phyloP scores from a whole-genome alignment of 1,140 invertebrate species.

The Drosophila nebulosa region DNA sequence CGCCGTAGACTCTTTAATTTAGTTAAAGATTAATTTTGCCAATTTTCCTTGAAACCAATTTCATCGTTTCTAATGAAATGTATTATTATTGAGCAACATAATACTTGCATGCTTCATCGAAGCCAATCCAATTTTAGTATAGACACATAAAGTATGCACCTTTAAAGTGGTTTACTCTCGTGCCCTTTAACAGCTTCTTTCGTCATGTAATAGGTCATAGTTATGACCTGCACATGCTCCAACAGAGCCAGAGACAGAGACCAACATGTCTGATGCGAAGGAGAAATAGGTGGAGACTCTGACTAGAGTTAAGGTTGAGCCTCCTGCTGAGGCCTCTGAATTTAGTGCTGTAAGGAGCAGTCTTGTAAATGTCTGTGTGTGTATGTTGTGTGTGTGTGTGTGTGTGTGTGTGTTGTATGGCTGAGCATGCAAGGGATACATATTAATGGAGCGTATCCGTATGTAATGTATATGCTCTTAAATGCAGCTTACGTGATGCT shows the following conservation, averaged over 20 bases:
- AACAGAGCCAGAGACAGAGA: constrained; percentile 1
- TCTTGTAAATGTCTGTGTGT: constrained; percentile 51
- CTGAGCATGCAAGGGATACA: constrained; percentile 68
- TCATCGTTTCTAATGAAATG: not conserved
- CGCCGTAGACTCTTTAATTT: too few species aligned
- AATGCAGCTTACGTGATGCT: constrained; percentile 73
- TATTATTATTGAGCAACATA: not conserved
- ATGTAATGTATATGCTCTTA: constrained; percentile 76
- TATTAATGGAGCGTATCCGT: constrained; percentile 77
- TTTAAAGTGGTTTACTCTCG: not conserved
- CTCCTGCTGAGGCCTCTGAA: constrained; percentile 28
- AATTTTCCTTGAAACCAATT: not conserved
- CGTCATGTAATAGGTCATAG: constrained; percentile 64
- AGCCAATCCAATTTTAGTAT: not conserved
- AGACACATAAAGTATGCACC: not conserved
- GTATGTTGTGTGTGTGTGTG: constrained; percentile 42
- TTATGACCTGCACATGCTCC: constrained; percentile 49
- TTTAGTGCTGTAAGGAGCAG: constrained; percentile 39
- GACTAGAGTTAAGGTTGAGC: not conserved
- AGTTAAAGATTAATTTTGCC: too few species aligned
- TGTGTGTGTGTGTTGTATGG: constrained; percentile 58
- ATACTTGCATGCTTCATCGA: not conserved
- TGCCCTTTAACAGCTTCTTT: constrained; percentile 57
- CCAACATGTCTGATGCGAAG: not conserved
- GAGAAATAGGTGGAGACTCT: not conserved